These are phyloP conservation scores for Trypoxylus dichotomus DNA, from an alignment of 1,140 invertebrate genomes.

Conservation along the genomic window DNA sequence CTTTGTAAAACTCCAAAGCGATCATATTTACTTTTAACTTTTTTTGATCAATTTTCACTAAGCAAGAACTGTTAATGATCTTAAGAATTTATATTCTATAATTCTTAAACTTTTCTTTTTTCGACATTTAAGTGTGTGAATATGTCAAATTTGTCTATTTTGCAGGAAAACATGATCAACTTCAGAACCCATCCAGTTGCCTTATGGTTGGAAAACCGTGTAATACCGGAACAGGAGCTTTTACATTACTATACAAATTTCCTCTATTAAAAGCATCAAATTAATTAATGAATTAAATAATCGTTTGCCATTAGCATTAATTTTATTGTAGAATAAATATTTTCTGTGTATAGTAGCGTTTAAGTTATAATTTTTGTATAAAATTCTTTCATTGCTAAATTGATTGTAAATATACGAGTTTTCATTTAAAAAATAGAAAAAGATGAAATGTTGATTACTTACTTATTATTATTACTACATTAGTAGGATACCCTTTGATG, in stretches of 20 bases:
- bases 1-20: too few relatives aligned
- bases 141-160: conserved; percentile 36
- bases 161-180: conserved; percentile 69
- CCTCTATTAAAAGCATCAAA: conserved; percentile 1
- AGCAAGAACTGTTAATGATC: too few relatives aligned
- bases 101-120: too few relatives aligned
- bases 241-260: conserved; percentile 55
- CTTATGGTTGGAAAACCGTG: conserved; percentile 85
- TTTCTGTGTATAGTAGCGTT: neutral
- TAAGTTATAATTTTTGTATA: too few relatives aligned
- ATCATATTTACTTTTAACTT: neutral
- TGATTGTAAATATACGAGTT: neutral
- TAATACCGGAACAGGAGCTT: conserved; percentile 82
- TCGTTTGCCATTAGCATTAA: neutral
- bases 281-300: neutral
- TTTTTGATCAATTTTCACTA: neutral
- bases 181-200: conserved; percentile 86
- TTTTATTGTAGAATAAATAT: conserved; percentile 1
- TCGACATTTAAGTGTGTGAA: too few relatives aligned
- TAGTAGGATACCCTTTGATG: too few relatives aligned
- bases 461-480: too few relatives aligned
- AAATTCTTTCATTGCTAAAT: neutral
- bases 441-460: too few relatives aligned
- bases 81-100: too few relatives aligned
- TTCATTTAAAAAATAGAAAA: too few relatives aligned